phyloP scores from a whole-genome alignment of 2,797 vertebrate species.

The Sebastes minor region DNA sequence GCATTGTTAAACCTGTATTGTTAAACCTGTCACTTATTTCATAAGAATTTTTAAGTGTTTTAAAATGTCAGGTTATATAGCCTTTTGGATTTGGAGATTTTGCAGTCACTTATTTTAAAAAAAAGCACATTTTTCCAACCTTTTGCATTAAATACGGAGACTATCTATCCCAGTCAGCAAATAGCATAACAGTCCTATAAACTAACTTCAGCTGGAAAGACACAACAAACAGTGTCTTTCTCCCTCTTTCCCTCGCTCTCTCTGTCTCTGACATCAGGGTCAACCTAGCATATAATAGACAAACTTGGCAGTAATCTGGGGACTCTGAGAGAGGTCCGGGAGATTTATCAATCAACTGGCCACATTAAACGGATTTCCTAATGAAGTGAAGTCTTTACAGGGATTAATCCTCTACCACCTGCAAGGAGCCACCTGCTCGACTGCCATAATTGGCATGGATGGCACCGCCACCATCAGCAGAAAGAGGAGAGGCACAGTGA shows the following conservation, averaged over 20 bases:
- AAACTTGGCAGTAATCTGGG: conserved; percentile 82
- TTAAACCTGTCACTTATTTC: conserved; percentile 33
- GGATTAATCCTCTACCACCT: conserved; percentile 88
- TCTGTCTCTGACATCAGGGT: conserved; percentile 76
- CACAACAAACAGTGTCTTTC: conserved; percentile 54
- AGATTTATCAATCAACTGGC: conserved; percentile 88
- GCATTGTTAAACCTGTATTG: conserved; percentile 17
- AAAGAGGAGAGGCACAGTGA: conserved; percentile 75
- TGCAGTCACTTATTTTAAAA: not conserved
- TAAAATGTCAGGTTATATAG: conserved; percentile 5
- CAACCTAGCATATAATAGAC: conserved; percentile 79
- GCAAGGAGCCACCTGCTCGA: conserved; percentile 88
- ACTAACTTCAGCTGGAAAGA: conserved; percentile 70
- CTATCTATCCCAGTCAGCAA: conserved; percentile 55
- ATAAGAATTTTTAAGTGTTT: not conserved
- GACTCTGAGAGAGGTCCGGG: conserved; percentile 81
- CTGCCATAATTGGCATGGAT: conserved; percentile 86
- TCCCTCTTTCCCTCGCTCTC: conserved; percentile 32
- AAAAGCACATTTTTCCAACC: conserved; percentile 3
- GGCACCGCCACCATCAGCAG: conserved; percentile 81
- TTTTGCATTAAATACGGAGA: conserved; percentile 36
- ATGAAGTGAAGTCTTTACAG: conserved; percentile 89
- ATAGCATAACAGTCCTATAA: conserved; percentile 54
- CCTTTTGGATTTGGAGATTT: conserved; percentile 11
- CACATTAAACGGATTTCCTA: conserved; percentile 90